These are phyloP conservation scores for Hyperopisus bebe DNA, from an alignment of 2,113 vertebrate genomes.

Conservation along the genomic window DNA sequence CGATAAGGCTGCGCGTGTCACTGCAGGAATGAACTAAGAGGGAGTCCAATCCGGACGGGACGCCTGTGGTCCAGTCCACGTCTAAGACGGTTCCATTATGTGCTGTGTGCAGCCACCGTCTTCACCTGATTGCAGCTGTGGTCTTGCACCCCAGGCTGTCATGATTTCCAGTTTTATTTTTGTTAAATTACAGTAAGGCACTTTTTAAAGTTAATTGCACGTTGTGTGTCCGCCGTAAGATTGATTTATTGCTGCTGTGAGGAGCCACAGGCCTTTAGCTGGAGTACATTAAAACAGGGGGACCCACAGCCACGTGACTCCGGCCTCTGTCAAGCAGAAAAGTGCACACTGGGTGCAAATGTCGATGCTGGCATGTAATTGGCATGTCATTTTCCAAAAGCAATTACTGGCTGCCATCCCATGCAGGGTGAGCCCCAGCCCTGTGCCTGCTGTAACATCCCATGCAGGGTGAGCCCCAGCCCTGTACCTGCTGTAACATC, in stretches of 20 bases:
- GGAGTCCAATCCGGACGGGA: background rate
- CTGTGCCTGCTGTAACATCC: background rate
- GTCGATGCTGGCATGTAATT: background rate
- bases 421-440: background rate
- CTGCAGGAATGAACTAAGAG: background rate
- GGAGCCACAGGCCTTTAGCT: background rate
- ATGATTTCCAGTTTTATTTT: background rate
- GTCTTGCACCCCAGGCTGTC: background rate
- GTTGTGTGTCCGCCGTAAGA: background rate
- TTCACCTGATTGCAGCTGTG: background rate
- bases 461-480: background rate
- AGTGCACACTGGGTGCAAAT: background rate
- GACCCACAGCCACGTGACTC: background rate
- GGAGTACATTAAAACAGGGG: background rate
- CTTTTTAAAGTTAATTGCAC: background rate
- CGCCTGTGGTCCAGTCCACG: background rate
- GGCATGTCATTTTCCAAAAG: background rate
- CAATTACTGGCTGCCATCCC: background rate
- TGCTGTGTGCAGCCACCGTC: background rate
- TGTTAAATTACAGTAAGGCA: background rate
- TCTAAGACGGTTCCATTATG: background rate
- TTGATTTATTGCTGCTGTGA: background rate
- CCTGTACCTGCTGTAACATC: background rate
- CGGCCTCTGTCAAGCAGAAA: background rate
- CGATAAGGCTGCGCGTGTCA: too few species aligned